Evolutionary conservation across 2,113 vertebrate genomes (phyloP).

Genomic region (Leptosomus discolor): DNA sequence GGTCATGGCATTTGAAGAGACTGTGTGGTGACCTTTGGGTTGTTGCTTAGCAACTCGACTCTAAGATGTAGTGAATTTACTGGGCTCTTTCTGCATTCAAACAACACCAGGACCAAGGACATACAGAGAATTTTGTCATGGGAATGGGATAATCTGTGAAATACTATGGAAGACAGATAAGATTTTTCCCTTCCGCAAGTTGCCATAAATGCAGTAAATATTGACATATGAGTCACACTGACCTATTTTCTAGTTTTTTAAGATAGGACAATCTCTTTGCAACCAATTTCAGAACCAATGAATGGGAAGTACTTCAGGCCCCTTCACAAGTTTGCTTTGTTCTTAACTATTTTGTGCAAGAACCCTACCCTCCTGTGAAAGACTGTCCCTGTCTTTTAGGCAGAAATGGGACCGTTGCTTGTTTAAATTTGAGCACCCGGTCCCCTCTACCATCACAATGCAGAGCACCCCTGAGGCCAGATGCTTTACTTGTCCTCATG

Average conservation of each 20-base stretch:
- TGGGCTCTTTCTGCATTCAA: background rate
- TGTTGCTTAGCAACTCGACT: conserved; percentile 47
- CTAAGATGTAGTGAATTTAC: background rate
- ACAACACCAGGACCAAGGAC: background rate
- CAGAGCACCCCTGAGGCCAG: background rate
- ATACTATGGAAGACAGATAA: background rate
- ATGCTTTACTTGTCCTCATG: background rate
- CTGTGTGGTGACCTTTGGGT: background rate
- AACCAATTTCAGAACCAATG: background rate
- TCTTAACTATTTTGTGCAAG: background rate
- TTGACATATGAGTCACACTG: conserved; percentile 55
- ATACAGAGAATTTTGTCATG: background rate
- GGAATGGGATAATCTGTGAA: background rate
- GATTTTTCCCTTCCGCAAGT: background rate
- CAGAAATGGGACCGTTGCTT: background rate
- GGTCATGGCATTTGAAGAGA: background rate
- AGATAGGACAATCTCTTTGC: background rate
- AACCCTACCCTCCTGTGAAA: background rate
- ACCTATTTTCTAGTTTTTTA: conserved; percentile 42
- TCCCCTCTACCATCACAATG: background rate
- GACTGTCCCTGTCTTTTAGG: background rate
- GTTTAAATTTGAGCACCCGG: background rate
- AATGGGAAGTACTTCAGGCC: background rate
- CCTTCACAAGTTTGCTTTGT: background rate
- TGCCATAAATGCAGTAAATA: conserved; percentile 42